These are phyloP conservation scores for Caenorhabditis panamensis DNA, from an alignment of 2,888 invertebrate species.

Conservation along the genomic window DNA sequence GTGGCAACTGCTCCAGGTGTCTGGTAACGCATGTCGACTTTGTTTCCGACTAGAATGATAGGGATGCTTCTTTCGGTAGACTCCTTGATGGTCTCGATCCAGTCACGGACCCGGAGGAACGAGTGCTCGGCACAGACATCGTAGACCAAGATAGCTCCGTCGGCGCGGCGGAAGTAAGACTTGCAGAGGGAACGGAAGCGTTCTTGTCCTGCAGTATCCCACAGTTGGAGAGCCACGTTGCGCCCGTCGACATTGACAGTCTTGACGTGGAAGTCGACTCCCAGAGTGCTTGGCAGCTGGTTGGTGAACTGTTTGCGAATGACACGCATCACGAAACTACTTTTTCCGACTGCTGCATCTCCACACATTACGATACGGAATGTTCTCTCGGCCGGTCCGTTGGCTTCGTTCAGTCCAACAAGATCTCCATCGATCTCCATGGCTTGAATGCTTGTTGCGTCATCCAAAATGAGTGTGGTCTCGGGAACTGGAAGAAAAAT, in stretches of 20 bases:
- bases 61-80: constrained; percentile 84
- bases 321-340: constrained; percentile 85
- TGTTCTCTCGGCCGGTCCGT: constrained; percentile 83
- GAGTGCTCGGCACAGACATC: constrained; percentile 85
- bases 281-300: constrained; percentile 85
- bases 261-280: constrained; percentile 85
- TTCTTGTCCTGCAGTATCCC: constrained; percentile 86
- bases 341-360: constrained; percentile 86
- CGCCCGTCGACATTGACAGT: constrained; percentile 84
- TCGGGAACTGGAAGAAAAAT: constrained; percentile 36
- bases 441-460: constrained; percentile 42
- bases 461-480: constrained; percentile 58
- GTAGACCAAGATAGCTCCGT: constrained; percentile 85
- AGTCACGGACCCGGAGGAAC: constrained; percentile 85
- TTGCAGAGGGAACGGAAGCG: constrained; percentile 85
- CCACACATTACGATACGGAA: constrained; percentile 85
- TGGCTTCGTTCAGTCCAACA: constrained; percentile 67
- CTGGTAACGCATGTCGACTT: constrained; percentile 83
- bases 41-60: constrained; percentile 85
- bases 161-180: constrained; percentile 85
- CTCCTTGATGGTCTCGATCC: constrained; percentile 85
- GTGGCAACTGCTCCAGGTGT: constrained; percentile 69
- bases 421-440: constrained; percentile 26
- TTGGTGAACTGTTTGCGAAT: constrained; percentile 84
- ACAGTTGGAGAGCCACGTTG: constrained; percentile 83